Evolutionary conservation across 2,888 invertebrate species (phyloP).

Genomic region (Heliconius hortense): DNA sequence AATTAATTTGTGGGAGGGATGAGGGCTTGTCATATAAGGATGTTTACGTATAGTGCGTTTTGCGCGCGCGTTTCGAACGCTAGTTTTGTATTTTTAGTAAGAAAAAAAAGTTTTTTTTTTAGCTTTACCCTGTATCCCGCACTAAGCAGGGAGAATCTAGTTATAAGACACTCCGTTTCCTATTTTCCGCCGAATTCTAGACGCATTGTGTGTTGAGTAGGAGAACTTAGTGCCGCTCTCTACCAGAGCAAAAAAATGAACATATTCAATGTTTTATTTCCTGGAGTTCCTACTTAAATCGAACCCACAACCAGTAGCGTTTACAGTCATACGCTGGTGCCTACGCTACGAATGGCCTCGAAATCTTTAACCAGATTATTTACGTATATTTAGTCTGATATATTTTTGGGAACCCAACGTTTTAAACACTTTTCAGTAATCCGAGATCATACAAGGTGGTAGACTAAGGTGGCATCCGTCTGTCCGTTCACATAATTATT

Average conservation of each 20-base stretch:
- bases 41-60: background rate
- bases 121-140: background rate
- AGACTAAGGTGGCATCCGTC: too few relatives aligned
- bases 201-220: background rate
- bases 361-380: too few relatives aligned
- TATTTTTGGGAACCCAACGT: too few relatives aligned
- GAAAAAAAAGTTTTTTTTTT: background rate
- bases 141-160: background rate
- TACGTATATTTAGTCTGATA: too few relatives aligned
- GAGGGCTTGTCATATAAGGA: conserved; percentile 23
- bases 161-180: background rate
- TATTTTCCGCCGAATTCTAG: background rate
- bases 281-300: background rate
- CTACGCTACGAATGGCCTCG: too few relatives aligned
- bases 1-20: conserved; percentile 45
- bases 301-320: background rate
- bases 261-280: background rate
- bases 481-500: too few relatives aligned
- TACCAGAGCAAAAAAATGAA: too few relatives aligned
- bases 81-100: background rate
- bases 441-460: too few relatives aligned
- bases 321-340: background rate
- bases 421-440: too few relatives aligned
- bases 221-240: background rate
- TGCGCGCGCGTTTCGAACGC: background rate